Evolutionary conservation across 2,797 vertebrate genomes (phyloP), one percentile per base, ranked within the genome.

Genomic region (Xenops minutus): DNA sequence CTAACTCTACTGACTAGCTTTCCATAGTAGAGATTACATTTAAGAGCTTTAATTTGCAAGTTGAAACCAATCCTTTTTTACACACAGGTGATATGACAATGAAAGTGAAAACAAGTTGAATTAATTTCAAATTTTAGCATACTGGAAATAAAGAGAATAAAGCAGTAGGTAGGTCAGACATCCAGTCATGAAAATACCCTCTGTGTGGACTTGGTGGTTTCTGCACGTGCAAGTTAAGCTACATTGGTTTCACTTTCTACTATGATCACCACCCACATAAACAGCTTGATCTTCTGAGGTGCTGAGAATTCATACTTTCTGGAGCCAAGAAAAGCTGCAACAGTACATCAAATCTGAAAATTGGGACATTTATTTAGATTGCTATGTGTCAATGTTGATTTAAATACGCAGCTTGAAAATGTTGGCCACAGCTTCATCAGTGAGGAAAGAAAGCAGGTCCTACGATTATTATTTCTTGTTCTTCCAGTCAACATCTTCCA

Each of bases 201-300:
- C 9, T 44, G 14, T 71, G 22, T 79, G 56, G 39, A 88, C 64
- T 43, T 75, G 10, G 32, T 67, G 30, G 4, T 83, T 85, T 73
- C 61, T 92, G 85, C 91, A 89, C 7, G 26, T 92, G 34, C 79
- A 66, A 78, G 69, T 75, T 75, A 44, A 84, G 36, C 39, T 73
- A 48, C 69, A 68, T n/a, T 24, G 23, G 51, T 85, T 89, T 83
- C 62, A 78, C 85, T 88, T 96, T 91, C 64, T 92, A 68, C 87
- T 92, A 78, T 83, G 75, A 87, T 68, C 69, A 89, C 67, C 56
- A 88, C 64, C 91, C 72, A 92, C 84, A 75, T 68, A 88, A 96
- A 89, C 89, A 92, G 62, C 76, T 96, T 92, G 89, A 86, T 93
- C 89, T 95, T 91, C 82, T 91, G 69, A 95, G 76, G 68, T 84